Base-by-base conservation (phyloP, 2,888 invertebrate species). In the Isotomurus palustris region DNA sequence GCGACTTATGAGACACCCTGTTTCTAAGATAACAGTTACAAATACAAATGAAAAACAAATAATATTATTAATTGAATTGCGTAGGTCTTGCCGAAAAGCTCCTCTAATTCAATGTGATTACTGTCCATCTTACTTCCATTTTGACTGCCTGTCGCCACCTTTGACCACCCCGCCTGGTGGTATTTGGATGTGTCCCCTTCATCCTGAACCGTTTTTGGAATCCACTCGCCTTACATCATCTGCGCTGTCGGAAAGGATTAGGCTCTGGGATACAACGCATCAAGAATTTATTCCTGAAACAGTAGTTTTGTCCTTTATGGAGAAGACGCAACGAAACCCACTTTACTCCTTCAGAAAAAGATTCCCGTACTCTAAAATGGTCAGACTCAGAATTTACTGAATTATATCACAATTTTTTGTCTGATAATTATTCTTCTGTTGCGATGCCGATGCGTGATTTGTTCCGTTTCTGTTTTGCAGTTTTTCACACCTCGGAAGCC, bases 131-230 rank as follows among this genome's bases (percentile, higher is more conserved):
- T 82, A 85, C 68, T 96, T 86, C 74, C 97, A 97, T 76, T 83
- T 89, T 78, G 96, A 97, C 75, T 97, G 97, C 73, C 76, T 96
- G 62, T 87, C 93, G 75, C 95, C 96, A 1, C 96, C 96, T 0
- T 77, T 97, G 53, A 88, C 92, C 0, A 84, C 87, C 0, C 79
- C 90, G 62, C 96, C 96, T 0, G 84, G 86, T 2, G 90, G 89
- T 0, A 81, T 88, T 27, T 97, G 96, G 96, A 95, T 96, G 93
- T 97, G 97, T 75, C 96, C 96, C 0, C 91, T 91, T 75, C 97
- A 97, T 75, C 87, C 89, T 0, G 92, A 97, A 76, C 90, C 93
- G 71, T 85, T 85, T 66, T 81, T 94, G 72, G 87, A 93, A 75
- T 83, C 86, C 72, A 86, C 87, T 74, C 75, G 92, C 64, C 80